Evolutionary conservation across 2,888 invertebrate genomes (phyloP).

Genomic region (Cyaniris semiargus): DNA sequence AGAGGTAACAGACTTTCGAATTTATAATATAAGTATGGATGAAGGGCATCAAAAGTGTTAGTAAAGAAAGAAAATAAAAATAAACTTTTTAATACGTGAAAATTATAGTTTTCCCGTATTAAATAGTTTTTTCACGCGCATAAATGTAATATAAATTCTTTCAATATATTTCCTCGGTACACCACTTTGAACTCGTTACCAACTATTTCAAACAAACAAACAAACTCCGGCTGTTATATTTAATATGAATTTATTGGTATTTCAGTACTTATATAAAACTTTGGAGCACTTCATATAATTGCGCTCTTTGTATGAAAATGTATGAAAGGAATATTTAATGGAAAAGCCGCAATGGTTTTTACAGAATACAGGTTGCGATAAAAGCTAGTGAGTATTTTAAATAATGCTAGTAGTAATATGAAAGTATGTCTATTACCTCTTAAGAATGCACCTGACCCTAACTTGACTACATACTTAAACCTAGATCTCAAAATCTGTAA

Average conservation of each 20-base stretch:
- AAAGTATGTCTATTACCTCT: too few species aligned
- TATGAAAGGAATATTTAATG: not conserved
- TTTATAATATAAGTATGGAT: too few species aligned
- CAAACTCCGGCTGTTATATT: not conserved
- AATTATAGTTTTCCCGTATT: too few species aligned
- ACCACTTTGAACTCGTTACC: not conserved
- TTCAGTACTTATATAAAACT: not conserved
- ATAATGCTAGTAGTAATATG: not conserved
- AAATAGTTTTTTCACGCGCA: too few species aligned
- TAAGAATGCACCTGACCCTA: too few species aligned
- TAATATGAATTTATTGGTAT: not conserved
- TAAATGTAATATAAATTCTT: not conserved
- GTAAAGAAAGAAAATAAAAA: too few species aligned
- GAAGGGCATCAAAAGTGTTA: too few species aligned
- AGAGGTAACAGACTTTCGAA: too few species aligned
- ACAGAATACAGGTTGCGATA: not conserved
- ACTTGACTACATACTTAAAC: too few species aligned
- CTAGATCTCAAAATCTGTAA: too few species aligned
- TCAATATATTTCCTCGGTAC: not conserved
- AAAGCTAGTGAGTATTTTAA: not conserved
- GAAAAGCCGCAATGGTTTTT: slow-evolving; percentile 2
- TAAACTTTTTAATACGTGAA: too few species aligned
- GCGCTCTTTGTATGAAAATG: slow-evolving; percentile 5
- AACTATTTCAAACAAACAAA: slow-evolving; percentile 1
- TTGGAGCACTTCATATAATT: slow-evolving; percentile 9